A percentile compares a stretch with the other conserved stretches of the same genome.
These are phyloP conservation scores for Phalacrocorax aristotelis DNA, from an alignment of 2,113 vertebrate genomes.

Conservation along the genomic window DNA sequence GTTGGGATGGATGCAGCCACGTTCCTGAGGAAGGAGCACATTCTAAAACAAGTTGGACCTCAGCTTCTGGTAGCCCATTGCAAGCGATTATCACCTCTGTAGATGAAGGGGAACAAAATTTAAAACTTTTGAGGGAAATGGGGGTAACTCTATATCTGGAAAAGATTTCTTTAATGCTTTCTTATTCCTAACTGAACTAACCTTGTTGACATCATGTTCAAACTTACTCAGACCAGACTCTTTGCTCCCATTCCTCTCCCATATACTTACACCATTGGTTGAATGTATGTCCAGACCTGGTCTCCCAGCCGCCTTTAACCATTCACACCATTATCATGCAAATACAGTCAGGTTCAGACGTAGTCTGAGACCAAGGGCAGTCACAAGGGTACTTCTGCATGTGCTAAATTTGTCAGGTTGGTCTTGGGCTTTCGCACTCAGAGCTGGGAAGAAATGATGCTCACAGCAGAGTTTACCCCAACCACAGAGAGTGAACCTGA, in stretches of 20 bases:
- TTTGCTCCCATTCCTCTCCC: not conserved
- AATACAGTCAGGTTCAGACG: not conserved
- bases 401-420: not conserved
- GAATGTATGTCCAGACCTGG: not conserved
- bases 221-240: not conserved
- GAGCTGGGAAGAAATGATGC: not conserved
- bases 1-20: not conserved
- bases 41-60: not conserved
- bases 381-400: not conserved
- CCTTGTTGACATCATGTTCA: not conserved
- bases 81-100: not conserved
- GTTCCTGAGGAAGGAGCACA: not conserved
- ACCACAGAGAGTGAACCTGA: not conserved
- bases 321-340: not conserved
- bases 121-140: not conserved
- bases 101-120: not conserved
- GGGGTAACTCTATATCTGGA: not conserved
- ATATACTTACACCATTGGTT: not conserved
- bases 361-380: not conserved
- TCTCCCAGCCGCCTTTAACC: not conserved
- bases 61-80: not conserved
- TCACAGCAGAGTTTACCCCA: not conserved
- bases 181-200: not conserved
- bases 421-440: not conserved
- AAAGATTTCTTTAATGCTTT: not conserved